A percentile compares a stretch with the other conserved stretches of the same genome.
These are phyloP conservation scores for Galerucella nymphaeae DNA, from an alignment of 2,888 invertebrate species.

Conservation along the genomic window DNA sequence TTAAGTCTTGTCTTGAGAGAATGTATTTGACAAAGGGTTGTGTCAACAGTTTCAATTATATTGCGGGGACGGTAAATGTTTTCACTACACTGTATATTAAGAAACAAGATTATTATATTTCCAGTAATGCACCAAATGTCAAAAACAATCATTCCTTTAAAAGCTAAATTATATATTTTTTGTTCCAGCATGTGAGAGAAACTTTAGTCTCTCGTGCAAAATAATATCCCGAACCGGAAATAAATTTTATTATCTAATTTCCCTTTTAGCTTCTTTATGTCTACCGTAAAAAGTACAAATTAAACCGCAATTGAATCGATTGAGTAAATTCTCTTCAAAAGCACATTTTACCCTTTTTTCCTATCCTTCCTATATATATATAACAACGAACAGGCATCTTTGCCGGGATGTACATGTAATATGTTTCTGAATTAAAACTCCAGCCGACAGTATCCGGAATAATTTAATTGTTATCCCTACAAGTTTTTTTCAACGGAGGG, in stretches of 20 bases:
- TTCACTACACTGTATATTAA: too few species aligned
- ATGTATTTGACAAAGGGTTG: too few species aligned
- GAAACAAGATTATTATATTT: too few species aligned
- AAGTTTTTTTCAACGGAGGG: constrained; percentile 46
- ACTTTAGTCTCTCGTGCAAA: not conserved
- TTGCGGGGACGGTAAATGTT: too few species aligned
- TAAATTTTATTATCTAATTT: not conserved
- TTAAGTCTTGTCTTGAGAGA: too few species aligned
- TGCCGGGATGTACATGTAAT: constrained; percentile 45
- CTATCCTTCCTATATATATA: constrained; percentile 24
- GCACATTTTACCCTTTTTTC: constrained; percentile 28
- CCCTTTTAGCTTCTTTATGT: constrained; percentile 1
- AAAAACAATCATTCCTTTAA: too few species aligned
- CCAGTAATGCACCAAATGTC: too few species aligned
- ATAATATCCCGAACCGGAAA: not conserved
- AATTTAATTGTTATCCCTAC: constrained; percentile 54
- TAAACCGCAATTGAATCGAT: constrained; percentile 28
- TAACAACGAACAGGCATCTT: constrained; percentile 33
- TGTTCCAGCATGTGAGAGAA: too few species aligned
- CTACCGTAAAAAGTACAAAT: constrained; percentile 18
- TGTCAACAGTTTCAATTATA: too few species aligned
- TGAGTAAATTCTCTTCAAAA: constrained; percentile 28
- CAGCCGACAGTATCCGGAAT: constrained; percentile 41
- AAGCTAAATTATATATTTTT: too few species aligned
- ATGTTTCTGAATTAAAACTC: constrained; percentile 55